Evolutionary conservation across 2,113 vertebrate species (phyloP).

Genomic region (Spheniscus mendiculus): DNA sequence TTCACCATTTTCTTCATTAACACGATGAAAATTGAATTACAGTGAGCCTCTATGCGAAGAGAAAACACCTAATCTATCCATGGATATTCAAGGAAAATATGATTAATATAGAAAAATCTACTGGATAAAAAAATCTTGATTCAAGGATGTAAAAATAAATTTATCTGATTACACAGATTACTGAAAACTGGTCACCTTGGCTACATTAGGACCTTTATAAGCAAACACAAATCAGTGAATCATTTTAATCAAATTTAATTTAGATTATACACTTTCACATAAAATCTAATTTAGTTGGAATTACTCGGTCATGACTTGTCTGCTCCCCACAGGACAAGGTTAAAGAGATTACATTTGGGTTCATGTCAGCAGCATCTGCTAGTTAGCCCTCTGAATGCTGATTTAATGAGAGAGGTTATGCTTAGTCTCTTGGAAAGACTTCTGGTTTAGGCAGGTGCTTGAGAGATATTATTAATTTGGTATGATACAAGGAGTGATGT

Average conservation of each 20-base stretch:
- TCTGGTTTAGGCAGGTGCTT: slow-evolving; percentile 76
- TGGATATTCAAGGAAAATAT: neutral
- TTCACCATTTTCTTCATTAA: neutral
- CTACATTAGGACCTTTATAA: slow-evolving; percentile 47
- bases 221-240: slow-evolving; percentile 72
- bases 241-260: slow-evolving; percentile 77
- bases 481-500: neutral
- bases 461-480: slow-evolving; percentile 72
- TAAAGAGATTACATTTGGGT: slow-evolving; percentile 93
- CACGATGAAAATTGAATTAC: neutral
- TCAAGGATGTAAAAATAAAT: slow-evolving; percentile 12
- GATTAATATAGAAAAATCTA: neutral
- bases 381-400: slow-evolving; percentile 76
- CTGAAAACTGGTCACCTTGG: slow-evolving; percentile 23
- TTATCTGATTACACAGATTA: neutral
- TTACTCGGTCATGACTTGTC: slow-evolving; percentile 85
- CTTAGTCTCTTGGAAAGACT: slow-evolving; percentile 79
- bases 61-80: neutral
- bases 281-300: slow-evolving; percentile 84
- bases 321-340: slow-evolving; percentile 83
- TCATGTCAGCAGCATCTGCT: slow-evolving; percentile 87
- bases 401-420: slow-evolving; percentile 89
- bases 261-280: slow-evolving; percentile 78
- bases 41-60: neutral
- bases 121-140: neutral